A percentile compares a stretch with the other conserved stretches of the same genome.
phyloP scores from a whole-genome alignment of 2,113 vertebrate genomes.

The Chaetodon trifascialis region DNA sequence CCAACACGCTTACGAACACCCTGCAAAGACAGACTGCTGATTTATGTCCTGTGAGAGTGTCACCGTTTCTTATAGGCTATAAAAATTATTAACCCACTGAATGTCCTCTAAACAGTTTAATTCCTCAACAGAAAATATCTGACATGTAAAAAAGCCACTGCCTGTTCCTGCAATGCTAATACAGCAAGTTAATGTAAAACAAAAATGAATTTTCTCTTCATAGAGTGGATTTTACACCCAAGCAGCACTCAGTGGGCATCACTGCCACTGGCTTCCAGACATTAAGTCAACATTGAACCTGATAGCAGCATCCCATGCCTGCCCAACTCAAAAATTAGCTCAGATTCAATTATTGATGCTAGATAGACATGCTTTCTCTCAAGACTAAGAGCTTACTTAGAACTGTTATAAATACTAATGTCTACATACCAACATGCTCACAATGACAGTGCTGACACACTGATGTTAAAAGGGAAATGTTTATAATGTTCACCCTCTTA shows the following conservation, averaged over 20 bases:
- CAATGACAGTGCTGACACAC: neutral
- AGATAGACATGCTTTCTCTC: constrained; percentile 35
- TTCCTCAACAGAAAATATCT: constrained; percentile 21
- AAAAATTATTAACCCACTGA: constrained; percentile 55
- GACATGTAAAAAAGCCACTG: neutral
- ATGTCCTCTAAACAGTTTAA: constrained; percentile 45
- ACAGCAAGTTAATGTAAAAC: neutral
- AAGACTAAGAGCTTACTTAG: neutral
- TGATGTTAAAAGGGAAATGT: neutral
- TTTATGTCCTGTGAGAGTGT: constrained; percentile 35
- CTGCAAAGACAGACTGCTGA: constrained; percentile 31
- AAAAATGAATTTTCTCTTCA: neutral
- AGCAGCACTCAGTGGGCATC: constrained; percentile 1
- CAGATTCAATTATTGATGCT: constrained; percentile 49
- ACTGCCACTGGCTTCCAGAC: constrained; percentile 12
- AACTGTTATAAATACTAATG: neutral
- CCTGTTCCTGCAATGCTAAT: constrained; percentile 6
- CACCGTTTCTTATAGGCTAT: constrained; percentile 37
- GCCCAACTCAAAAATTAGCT: constrained; percentile 50
- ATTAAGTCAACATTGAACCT: constrained; percentile 34
- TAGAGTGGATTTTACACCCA: neutral
- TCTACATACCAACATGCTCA: neutral
- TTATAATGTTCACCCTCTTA: no score
- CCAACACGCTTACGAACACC: neutral
- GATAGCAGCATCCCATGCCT: constrained; percentile 43